Evolutionary conservation across 2,888 invertebrate species (phyloP), one percentile per base, ranked within the genome.

Genomic region (Chrysolina oricalcia): DNA sequence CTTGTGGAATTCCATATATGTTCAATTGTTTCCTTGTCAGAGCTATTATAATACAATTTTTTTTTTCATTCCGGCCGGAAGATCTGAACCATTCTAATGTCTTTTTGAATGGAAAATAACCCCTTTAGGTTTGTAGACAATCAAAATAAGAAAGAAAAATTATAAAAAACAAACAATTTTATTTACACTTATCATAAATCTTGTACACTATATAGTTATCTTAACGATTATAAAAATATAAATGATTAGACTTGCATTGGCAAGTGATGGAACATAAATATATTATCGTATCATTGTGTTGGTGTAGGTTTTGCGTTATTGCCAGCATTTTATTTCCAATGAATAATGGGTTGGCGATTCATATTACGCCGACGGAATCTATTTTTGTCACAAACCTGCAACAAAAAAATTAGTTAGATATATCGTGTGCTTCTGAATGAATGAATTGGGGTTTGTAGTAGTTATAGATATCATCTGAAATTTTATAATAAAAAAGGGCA

Each of bases 201-300:
- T 48, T 68, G 59, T 70, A 70, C 66, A 65, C 70, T 76, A 70
- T 67, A 73, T 70, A 70, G 53, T 64, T 64, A 56, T 53, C 48
- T 70, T 72, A 76, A 72, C 65, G 63, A 73, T 76, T 70, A 72
- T 73, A 76, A 75, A 76, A 72, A 73, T 76, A 76, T 62, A 76
- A 76, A 76, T 70, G 70, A 73, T 53, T 53, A 53, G 56, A 53
- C 48, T 17, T 68, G 53, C 50, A n/a, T 46, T 23, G 10, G 48
- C 43, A 59, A 59, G 59, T 59, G 59, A 46, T 67, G 67, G 67
- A 50, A 67, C 67, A 67, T 23, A n/a, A 23, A 66, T 50, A 67
- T 50, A 67, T 53, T 21, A 3, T 53, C 19, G 53, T 59, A 59
- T 59, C 27, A 27, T 59, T 59, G 5, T 35, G 59, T 59, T 59